Percentiles rank a stretch among this genome's conserved stretches.
phyloP scores from a whole-genome alignment of 2,888 invertebrate genomes.

The Andrena camellia region DNA sequence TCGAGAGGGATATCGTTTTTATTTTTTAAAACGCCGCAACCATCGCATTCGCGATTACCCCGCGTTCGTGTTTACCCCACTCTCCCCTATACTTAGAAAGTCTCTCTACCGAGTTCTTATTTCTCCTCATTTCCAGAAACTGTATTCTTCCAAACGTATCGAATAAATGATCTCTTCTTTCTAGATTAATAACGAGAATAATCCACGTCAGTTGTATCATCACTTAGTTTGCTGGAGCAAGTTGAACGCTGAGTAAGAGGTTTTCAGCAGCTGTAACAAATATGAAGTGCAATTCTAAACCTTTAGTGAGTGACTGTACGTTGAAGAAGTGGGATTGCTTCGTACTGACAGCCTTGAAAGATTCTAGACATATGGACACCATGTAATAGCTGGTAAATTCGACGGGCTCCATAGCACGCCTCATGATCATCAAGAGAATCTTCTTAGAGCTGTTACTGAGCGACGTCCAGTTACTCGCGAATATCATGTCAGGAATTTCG shows the following conservation, averaged over 20 bases:
- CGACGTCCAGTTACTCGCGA: conserved; percentile 52
- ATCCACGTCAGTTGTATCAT: not conserved
- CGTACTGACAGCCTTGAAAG: conserved; percentile 62
- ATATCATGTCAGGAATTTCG: conserved; percentile 16
- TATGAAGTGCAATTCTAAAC: not conserved
- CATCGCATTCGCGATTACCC: too few species aligned
- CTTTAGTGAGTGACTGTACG: too few species aligned
- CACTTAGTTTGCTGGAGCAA: conserved; percentile 19
- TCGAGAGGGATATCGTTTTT: too few species aligned
- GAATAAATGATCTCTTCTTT: too few species aligned
- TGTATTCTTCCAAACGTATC: too few species aligned
- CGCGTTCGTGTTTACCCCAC: too few species aligned
- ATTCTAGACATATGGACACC: conserved; percentile 61
- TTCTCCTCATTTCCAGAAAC: not conserved
- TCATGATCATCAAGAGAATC: conserved; percentile 60
- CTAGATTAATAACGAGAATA: not conserved
- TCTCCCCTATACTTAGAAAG: too few species aligned
- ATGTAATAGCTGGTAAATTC: conserved; percentile 57
- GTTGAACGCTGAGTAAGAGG: conserved; percentile 50
- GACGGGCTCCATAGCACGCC: conserved; percentile 57
- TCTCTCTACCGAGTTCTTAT: not conserved
- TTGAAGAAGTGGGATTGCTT: not conserved
- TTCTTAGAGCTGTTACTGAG: conserved; percentile 43
- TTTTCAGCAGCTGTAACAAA: conserved; percentile 38
- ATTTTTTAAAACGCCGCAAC: too few species aligned